Evolutionary conservation across 2,888 invertebrate species (phyloP), one percentile per base, ranked within the genome.

Genomic region (Polietes domitor): DNA sequence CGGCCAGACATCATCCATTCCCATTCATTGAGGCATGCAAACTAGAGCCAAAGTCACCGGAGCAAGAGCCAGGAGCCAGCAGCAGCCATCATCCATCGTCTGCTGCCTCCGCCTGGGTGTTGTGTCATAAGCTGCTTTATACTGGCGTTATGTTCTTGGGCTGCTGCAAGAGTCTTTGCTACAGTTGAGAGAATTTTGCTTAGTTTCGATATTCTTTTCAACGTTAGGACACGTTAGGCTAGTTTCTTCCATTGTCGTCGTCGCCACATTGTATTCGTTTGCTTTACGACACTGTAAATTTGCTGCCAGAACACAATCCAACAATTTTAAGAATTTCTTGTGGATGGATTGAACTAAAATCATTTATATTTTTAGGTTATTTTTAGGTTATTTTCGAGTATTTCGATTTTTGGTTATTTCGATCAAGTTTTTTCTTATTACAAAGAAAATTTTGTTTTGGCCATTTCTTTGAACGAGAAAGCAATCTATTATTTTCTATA

Each of bases 21-120:
- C 53, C 63, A 32, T 17, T 17, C 63, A 32, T 17, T n/a, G 32
- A 63, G 24, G 1, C 63, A 63, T 63, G 63, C 32, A 63, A 63
- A 63, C 63, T 63, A 32, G 17, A 28, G 37, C n/a, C 63, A 55
- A 55, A 21, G 63, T 28, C 63, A 37, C n/a, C n/a, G n/a, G n/a
- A n/a, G n/a, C n/a, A n/a, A n/a, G n/a, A n/a, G n/a, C n/a, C n/a
- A n/a, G n/a, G n/a, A n/a, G 19, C 24, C 5, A 63, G 63, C 63
- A 32, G n/a, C 9, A 63, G 24, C 19, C 53, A 19, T 55, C 19
- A 50, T 50, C 15, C 7, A 50, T n/a, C n/a, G 17, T 50, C 5
- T 50, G 17, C 19, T 53, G 47, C 7, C 5, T 12, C 50, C 17
- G 19, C 1, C 5, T 55, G 21, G 53, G 10, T 47, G 47, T 47